Conservation (phyloP, 2,113 vertebrate genomes). For the Willisornis vidua region DNA sequence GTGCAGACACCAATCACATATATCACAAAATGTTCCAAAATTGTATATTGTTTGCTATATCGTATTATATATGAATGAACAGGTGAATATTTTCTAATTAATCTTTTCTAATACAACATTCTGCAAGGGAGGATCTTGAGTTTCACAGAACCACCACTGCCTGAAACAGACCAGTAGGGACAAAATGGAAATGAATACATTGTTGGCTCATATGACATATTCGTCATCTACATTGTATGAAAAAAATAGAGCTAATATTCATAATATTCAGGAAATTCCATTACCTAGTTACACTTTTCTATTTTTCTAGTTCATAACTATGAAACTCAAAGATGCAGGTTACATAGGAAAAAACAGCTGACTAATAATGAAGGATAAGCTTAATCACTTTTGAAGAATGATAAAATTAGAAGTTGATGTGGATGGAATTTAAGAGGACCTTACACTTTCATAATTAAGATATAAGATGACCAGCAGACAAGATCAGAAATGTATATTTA, state of each 20-base stretch:
- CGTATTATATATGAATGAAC: neutral
- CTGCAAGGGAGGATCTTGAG: neutral
- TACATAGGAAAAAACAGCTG: neutral
- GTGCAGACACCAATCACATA: neutral
- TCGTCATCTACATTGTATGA: neutral
- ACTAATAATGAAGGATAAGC: neutral
- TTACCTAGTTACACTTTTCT: neutral
- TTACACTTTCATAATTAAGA: constrained; percentile 24
- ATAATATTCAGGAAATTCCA: neutral
- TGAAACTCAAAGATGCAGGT: neutral
- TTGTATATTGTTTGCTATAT: neutral
- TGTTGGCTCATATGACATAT: neutral
- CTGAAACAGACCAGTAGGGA: neutral
- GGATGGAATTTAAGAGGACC: neutral
- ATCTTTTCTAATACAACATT: neutral
- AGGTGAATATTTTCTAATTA: neutral
- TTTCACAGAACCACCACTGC: neutral
- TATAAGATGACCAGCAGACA: neutral
- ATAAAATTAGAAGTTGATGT: constrained; percentile 12
- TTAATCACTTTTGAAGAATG: constrained; percentile 10
- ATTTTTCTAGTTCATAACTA: neutral
- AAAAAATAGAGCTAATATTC: neutral
- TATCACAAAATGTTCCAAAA: neutral
- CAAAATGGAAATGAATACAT: neutral
- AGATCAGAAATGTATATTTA: neutral